Base-by-base conservation (phyloP, 2,113 vertebrate species). In the Jaculus jaculus region DNA sequence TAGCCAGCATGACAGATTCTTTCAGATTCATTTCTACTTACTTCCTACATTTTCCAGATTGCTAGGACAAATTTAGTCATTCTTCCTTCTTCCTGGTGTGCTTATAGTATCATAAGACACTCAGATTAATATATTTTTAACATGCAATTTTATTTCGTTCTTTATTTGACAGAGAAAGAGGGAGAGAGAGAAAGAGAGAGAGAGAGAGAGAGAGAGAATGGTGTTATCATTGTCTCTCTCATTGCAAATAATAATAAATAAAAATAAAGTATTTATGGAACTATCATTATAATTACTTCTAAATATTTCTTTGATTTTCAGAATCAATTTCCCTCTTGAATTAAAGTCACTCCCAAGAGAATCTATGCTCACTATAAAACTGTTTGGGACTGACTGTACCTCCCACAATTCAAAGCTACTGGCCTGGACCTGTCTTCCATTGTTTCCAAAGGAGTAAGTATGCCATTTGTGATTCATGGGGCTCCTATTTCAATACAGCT, bases 371-470 rank as follows among this genome's bases (percentile, higher is more conserved):
- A 96, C 93, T 83, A 51, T 98, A 94, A 98, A 97, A 93, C 63
- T 98, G 6, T 97, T 97, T 86, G 98, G 98, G 37, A 86, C 96
- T 91, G 96, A 69, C 32, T 80, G 2, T 72, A 2, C 72, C 7
- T 94, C 96, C 32, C 97, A 94, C 93, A 96, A 26, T 28, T 91
- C 92, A 39, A 84, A 97, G 85, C 77, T 97, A 60, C 89, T 98
- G 80, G 98, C 96, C 80, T 98, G 98, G 98, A 92, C 97, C 2
- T 98, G 93, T 80, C 90, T 87, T 83, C 97, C 98, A 28, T 60
- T 98, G 81, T 98, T 98, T 96, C 93, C 94, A 58, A 97, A 96
- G 80, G 47, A 94, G 98, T 98, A 97, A 98, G 98, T 97, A 89
- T 2, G 0, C 34, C 28, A 86, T 21, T 87, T 65, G 28, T 95